These are phyloP conservation scores for Aphelenchoides avenae DNA, from an alignment of 1,140 invertebrate species.

Conservation along the genomic window DNA sequence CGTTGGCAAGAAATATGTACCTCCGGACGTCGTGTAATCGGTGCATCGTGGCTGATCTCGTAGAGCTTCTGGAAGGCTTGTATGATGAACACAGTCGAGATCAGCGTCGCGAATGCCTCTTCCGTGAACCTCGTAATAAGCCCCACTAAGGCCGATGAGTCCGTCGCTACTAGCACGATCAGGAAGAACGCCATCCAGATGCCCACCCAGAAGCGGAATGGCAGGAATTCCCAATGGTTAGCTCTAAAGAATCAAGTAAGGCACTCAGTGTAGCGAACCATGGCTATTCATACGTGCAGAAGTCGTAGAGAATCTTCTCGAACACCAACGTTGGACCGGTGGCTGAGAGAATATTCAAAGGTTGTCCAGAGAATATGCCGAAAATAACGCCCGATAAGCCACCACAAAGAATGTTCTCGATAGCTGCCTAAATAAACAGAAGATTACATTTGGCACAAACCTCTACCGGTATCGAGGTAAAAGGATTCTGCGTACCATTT, in stretches of 20 bases:
- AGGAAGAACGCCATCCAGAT: slow-evolving; percentile 60
- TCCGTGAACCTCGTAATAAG: slow-evolving; percentile 60
- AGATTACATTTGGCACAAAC: too few species aligned
- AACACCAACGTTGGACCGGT: slow-evolving; percentile 63
- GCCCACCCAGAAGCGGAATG: slow-evolving; percentile 61
- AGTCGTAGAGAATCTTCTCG: slow-evolving; percentile 61
- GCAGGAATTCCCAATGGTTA: slow-evolving; percentile 59
- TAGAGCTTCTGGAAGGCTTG: slow-evolving; percentile 51
- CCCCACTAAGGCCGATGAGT: slow-evolving; percentile 53
- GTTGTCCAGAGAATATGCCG: slow-evolving; percentile 62
- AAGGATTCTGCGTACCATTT: too few species aligned
- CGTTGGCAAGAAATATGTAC: too few species aligned
- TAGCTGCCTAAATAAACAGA: too few species aligned
- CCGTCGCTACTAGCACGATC: slow-evolving; percentile 60
- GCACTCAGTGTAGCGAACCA: too few species aligned
- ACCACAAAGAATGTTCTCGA: slow-evolving; percentile 61
- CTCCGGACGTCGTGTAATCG: slow-evolving; percentile 37
- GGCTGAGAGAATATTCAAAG: slow-evolving; percentile 61
- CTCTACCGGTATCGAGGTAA: too few species aligned
- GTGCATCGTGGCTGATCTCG: slow-evolving; percentile 40
- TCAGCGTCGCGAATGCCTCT: slow-evolving; percentile 62
- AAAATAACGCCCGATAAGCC: slow-evolving; percentile 61
- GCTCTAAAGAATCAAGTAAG: slow-evolving; percentile 35
- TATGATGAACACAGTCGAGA: slow-evolving; percentile 62
- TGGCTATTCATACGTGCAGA: slow-evolving; percentile 60